These are phyloP conservation scores for Bergia puertoricense DNA, from an alignment of 92 coral and sea anemone species.

Conservation along the genomic window DNA sequence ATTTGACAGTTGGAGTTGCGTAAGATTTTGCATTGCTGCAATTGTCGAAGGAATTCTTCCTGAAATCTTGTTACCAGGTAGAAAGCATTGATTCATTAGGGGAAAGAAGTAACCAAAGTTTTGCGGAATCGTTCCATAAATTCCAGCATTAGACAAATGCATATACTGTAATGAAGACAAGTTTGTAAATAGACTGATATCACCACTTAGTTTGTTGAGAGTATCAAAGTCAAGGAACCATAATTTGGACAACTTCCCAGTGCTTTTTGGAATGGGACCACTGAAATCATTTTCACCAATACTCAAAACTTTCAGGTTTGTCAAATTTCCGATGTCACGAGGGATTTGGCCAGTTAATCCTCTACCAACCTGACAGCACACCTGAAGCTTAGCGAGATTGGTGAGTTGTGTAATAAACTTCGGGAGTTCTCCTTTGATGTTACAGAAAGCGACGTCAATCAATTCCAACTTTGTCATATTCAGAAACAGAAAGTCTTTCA, in stretches of 20 bases:
- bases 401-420: slow-evolving; percentile 1
- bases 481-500: slow-evolving; percentile 54
- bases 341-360: slow-evolving; percentile 22
- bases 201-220: neutral
- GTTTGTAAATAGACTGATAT: slow-evolving; percentile 15
- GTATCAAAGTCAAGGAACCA: slow-evolving; percentile 40
- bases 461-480: slow-evolving; percentile 76
- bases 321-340: slow-evolving; percentile 22
- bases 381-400: slow-evolving; percentile 59
- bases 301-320: slow-evolving; percentile 16
- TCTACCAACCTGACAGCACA: slow-evolving; percentile 65
- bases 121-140: slow-evolving; percentile 22
- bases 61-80: slow-evolving; percentile 40
- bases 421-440: slow-evolving; percentile 53
- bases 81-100: slow-evolving; percentile 25
- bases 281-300: slow-evolving; percentile 39
- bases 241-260: slow-evolving; percentile 16
- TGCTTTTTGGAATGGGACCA: slow-evolving; percentile 16
- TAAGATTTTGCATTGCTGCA: slow-evolving; percentile 28
- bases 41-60: slow-evolving; percentile 39
- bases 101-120: slow-evolving; percentile 24
- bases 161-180: slow-evolving; percentile 17
- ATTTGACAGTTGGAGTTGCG: slow-evolving; percentile 32
- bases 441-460: slow-evolving; percentile 54
- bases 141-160: slow-evolving; percentile 32